These are phyloP conservation scores for Heliconius charithonia DNA, from an alignment of 2,888 invertebrate species.

Conservation along the genomic window DNA sequence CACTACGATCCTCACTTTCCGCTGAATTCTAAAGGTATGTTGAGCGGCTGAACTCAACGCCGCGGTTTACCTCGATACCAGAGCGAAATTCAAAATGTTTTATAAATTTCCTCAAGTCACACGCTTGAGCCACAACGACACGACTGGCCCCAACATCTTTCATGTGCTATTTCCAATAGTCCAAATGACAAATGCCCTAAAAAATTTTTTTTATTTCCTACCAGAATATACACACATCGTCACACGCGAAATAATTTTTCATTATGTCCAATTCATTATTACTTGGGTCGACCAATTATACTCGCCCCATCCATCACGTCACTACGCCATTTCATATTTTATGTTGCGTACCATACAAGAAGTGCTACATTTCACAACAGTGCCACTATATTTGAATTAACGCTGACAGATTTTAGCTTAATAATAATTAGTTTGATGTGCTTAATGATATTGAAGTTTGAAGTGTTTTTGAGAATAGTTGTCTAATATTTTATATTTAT, in stretches of 20 bases:
- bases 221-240: slow-evolving; percentile 45
- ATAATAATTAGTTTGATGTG: slow-evolving; percentile 1
- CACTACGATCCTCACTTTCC: too few relatives aligned
- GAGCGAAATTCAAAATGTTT: too few relatives aligned
- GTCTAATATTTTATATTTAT: too few relatives aligned
- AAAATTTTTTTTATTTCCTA: neutral
- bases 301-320: slow-evolving; percentile 75
- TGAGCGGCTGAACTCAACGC: too few relatives aligned
- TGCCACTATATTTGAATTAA: slow-evolving; percentile 19
- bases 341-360: slow-evolving; percentile 53
- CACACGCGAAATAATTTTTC: slow-evolving; percentile 75
- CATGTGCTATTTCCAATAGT: too few relatives aligned
- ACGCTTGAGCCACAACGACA: too few relatives aligned
- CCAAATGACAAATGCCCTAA: neutral
- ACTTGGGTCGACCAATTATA: slow-evolving; percentile 77
- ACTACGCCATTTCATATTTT: slow-evolving; percentile 72
- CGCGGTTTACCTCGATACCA: too few relatives aligned
- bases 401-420: slow-evolving; percentile 14
- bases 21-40: too few relatives aligned
- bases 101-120: too few relatives aligned
- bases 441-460: neutral
- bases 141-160: too few relatives aligned
- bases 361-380: slow-evolving; percentile 35
- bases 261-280: slow-evolving; percentile 81
- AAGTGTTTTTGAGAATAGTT: neutral